Conservation (phyloP, 2,888 invertebrate genomes). For the Terebella lapidaria region DNA sequence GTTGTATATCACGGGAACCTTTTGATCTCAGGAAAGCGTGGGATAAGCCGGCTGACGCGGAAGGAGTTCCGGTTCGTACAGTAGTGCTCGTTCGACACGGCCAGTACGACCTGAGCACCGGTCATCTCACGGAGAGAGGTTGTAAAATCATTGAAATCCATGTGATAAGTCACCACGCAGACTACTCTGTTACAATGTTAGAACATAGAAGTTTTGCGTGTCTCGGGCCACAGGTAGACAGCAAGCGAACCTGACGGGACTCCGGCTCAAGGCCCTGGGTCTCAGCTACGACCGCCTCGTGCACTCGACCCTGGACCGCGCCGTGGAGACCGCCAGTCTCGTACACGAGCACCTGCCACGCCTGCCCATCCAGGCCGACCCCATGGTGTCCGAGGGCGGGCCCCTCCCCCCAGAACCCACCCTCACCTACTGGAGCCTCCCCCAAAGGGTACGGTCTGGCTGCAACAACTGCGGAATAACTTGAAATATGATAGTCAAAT, state of each 20-base stretch:
- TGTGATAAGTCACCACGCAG: no score
- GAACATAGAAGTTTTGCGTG: no score
- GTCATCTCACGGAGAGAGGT: slow-evolving; percentile 19
- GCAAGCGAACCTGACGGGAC: slow-evolving; percentile 22
- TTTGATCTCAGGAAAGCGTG: slow-evolving; percentile 1
- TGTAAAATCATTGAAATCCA: neutral
- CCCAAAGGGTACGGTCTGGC: slow-evolving; percentile 16
- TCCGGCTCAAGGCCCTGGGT: slow-evolving; percentile 16
- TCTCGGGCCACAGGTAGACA: slow-evolving; percentile 17
- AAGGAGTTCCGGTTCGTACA: slow-evolving; percentile 4
- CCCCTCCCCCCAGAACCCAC: slow-evolving; percentile 22
- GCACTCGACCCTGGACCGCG: slow-evolving; percentile 19
- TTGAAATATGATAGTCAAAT: no score
- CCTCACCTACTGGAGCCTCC: slow-evolving; percentile 22
- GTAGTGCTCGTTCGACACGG: slow-evolving; percentile 24
- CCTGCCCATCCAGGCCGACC: slow-evolving; percentile 13
- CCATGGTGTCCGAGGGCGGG: slow-evolving; percentile 20
- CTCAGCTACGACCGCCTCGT: slow-evolving; percentile 12
- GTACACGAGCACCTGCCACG: slow-evolving; percentile 15
- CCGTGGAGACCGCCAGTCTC: slow-evolving; percentile 21
- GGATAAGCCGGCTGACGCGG: slow-evolving; percentile 4
- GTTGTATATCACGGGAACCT: no score
- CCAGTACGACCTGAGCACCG: slow-evolving; percentile 19
- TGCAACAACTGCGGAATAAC: no score
- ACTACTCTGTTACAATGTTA: no score